Evolutionary conservation across 2,113 vertebrate genomes (phyloP).

Genomic region (Pithys albifrons): DNA sequence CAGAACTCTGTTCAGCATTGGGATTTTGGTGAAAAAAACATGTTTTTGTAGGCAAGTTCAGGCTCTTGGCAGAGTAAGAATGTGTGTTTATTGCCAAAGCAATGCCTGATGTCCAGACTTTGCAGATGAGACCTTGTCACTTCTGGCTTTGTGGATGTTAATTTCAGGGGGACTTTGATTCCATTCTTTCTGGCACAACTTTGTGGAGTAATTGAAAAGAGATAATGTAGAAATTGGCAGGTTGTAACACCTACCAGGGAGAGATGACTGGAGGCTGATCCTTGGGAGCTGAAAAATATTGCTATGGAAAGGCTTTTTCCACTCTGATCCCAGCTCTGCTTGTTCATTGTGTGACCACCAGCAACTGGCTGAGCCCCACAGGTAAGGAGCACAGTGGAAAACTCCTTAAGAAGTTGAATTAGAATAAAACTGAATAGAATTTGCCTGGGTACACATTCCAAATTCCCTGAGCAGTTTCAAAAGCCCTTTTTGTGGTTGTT

Average conservation of each 20-base stretch:
- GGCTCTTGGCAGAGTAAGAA: neutral
- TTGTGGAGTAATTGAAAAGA: neutral
- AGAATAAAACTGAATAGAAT: neutral
- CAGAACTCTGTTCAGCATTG: neutral
- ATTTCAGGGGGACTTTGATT: neutral
- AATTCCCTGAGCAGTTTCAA: neutral
- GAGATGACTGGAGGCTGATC: neutral
- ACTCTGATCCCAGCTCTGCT: neutral
- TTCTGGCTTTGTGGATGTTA: neutral
- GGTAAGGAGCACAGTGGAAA: neutral
- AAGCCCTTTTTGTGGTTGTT: neutral
- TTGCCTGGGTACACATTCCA: neutral
- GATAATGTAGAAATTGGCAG: neutral
- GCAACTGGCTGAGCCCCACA: neutral
- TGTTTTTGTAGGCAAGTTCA: neutral
- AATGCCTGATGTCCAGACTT: neutral
- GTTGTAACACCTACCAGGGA: neutral
- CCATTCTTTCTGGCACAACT: neutral
- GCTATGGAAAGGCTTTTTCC: constrained; percentile 6
- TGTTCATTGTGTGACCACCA: neutral
- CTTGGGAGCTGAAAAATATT: neutral
- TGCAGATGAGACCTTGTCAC: neutral
- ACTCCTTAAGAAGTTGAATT: neutral
- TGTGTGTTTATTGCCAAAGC: neutral
- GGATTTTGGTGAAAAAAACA: neutral